A percentile compares a stretch with the other conserved stretches of the same genome.
Evolutionary conservation across 1,140 invertebrate genomes (phyloP).

Genomic region (Trichogramma pretiosum): DNA sequence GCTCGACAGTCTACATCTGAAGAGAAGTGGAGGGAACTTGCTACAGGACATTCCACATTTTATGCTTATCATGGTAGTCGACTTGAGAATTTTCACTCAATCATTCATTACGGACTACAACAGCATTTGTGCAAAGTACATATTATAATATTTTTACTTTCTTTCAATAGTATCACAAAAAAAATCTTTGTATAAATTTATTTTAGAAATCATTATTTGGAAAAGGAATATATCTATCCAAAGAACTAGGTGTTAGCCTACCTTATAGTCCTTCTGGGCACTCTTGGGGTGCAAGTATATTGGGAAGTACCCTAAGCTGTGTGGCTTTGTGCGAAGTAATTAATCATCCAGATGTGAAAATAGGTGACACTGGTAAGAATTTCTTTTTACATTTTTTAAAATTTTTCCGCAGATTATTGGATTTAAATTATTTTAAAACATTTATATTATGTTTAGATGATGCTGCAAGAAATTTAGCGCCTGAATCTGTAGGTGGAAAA

Average conservation of each 20-base stretch:
- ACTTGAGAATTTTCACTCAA: conserved; percentile 74
- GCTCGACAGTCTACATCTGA: conserved; percentile 47
- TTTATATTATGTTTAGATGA: conserved; percentile 27
- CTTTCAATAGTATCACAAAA: background rate
- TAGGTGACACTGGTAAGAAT: conserved; percentile 25
- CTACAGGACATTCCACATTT: conserved; percentile 50
- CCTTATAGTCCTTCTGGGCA: conserved; percentile 60
- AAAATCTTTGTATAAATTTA: conserved; percentile 1
- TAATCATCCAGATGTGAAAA: conserved; percentile 53
- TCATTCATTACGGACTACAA: conserved; percentile 68
- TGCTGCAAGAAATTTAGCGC: conserved; percentile 32
- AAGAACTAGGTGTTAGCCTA: conserved; percentile 61
- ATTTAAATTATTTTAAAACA: background rate
- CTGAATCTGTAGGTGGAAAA: conserved; percentile 46
- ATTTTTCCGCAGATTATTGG: conserved; percentile 2
- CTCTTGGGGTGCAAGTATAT: conserved; percentile 62
- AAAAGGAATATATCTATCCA: conserved; percentile 66
- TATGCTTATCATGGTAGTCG: conserved; percentile 71
- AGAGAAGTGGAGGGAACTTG: conserved; percentile 49
- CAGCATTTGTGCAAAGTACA: conserved; percentile 66
- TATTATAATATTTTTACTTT: background rate
- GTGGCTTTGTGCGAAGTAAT: conserved; percentile 72
- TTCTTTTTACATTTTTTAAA: conserved; percentile 1
- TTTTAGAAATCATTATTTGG: conserved; percentile 59
- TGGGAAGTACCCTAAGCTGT: conserved; percentile 65